Conservation (phyloP, 2,113 vertebrate species). For the Carettochelys insculpta region DNA sequence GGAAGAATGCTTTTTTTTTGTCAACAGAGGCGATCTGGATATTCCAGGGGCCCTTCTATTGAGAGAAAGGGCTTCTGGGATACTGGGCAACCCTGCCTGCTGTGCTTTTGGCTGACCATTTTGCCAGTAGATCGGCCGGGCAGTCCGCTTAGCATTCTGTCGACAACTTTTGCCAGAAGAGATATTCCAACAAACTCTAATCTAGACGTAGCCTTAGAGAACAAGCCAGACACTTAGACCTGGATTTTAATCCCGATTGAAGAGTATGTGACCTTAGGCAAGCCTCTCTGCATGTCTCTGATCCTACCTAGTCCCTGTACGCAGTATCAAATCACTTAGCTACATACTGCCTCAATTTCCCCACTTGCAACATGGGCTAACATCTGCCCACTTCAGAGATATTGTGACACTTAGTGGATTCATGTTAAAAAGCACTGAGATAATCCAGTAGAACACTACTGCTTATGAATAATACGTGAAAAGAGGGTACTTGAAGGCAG, state of each 20-base stretch:
- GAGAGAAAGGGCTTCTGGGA: too few species aligned
- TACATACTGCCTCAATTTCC: background rate
- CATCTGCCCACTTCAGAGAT: background rate
- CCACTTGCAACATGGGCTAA: background rate
- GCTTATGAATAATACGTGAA: background rate
- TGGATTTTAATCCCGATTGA: background rate
- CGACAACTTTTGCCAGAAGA: too few species aligned
- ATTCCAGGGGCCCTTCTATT: too few species aligned
- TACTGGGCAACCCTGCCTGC: too few species aligned
- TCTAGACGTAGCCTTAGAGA: too few species aligned
- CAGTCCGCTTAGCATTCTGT: too few species aligned
- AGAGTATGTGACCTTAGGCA: background rate
- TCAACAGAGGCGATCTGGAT: too few species aligned
- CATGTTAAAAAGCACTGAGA: background rate
- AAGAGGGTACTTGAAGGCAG: background rate
- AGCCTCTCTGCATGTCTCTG: background rate
- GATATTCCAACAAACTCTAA: too few species aligned
- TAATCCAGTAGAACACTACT: background rate
- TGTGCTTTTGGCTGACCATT: too few species aligned
- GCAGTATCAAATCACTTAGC: background rate
- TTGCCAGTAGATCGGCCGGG: too few species aligned
- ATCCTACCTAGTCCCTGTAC: background rate
- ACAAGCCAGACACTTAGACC: background rate
- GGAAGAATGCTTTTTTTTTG: too few species aligned
- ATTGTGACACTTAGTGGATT: accelerated